Evolutionary conservation across 2,797 vertebrate species (phyloP).

Genomic region (Astyanax mexicanus): DNA sequence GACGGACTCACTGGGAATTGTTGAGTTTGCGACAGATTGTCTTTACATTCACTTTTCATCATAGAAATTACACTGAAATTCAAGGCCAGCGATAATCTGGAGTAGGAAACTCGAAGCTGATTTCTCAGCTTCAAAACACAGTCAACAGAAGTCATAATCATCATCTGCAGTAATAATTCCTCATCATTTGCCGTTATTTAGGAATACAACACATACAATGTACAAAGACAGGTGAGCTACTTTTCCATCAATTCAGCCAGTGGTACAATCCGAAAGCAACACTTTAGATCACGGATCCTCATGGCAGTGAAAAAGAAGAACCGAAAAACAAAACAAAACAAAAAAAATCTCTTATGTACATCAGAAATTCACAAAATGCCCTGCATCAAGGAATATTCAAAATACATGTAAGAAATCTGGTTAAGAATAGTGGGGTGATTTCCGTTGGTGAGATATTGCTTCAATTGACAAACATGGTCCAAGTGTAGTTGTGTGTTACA

Average conservation of each 20-base stretch:
- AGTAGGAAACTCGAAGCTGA: slow-evolving; percentile 73
- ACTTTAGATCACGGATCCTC: slow-evolving; percentile 76
- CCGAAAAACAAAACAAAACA: slow-evolving; percentile 48
- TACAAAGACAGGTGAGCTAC: slow-evolving; percentile 61
- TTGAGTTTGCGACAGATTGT: slow-evolving; percentile 81
- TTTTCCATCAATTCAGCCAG: slow-evolving; percentile 62
- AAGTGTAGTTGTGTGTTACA: not conserved
- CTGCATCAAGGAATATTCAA: slow-evolving; percentile 72
- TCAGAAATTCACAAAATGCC: slow-evolving; percentile 81
- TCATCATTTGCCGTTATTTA: slow-evolving; percentile 58
- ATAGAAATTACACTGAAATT: slow-evolving; percentile 67
- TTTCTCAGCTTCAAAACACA: slow-evolving; percentile 68
- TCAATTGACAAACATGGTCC: slow-evolving; percentile 64
- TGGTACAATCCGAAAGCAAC: slow-evolving; percentile 71
- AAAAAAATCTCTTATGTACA: slow-evolving; percentile 71
- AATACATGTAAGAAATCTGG: slow-evolving; percentile 76
- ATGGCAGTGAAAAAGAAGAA: slow-evolving; percentile 75
- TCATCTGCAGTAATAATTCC: slow-evolving; percentile 62
- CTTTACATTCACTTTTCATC: slow-evolving; percentile 80
- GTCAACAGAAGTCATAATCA: slow-evolving; percentile 52
- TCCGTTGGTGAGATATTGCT: slow-evolving; percentile 72
- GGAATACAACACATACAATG: slow-evolving; percentile 69
- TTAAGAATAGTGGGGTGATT: slow-evolving; percentile 61
- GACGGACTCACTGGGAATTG: slow-evolving; percentile 45
- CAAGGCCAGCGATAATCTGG: slow-evolving; percentile 76